These are phyloP conservation scores for Andrena fulva DNA, from an alignment of 2,888 invertebrate species.

Conservation along the genomic window DNA sequence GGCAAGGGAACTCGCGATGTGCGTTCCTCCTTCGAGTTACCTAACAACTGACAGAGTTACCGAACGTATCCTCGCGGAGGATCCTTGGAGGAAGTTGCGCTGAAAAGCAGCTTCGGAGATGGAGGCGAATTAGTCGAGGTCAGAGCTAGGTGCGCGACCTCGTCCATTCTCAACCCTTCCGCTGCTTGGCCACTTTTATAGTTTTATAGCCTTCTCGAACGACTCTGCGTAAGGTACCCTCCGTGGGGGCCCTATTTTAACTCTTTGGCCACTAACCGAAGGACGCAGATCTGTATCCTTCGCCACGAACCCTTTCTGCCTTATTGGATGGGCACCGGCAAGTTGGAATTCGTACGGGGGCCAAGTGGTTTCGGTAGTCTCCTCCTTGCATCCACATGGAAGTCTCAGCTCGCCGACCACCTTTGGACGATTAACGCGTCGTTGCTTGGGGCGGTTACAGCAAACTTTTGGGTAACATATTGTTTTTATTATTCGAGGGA, in stretches of 20 bases:
- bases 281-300: constrained; percentile 41
- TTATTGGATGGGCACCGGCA: constrained; percentile 43
- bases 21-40: constrained; percentile 28
- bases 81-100: constrained; percentile 36
- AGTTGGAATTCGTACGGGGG: constrained; percentile 2
- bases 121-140: constrained; percentile 62
- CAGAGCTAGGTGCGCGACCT: constrained; percentile 48
- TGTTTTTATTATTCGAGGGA: no score
- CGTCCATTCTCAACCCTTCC: constrained; percentile 74
- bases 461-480: no score
- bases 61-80: constrained; percentile 27
- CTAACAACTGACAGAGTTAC: constrained; percentile 26
- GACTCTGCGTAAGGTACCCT: constrained; percentile 29
- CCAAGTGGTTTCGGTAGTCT: not conserved
- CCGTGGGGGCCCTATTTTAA: constrained; percentile 47
- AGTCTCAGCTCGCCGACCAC: not conserved
- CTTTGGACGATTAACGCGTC: no score
- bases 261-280: constrained; percentile 53
- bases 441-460: no score
- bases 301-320: constrained; percentile 40
- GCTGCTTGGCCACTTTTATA: constrained; percentile 73
- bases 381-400: not conserved
- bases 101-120: constrained; percentile 43
- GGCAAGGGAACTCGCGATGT: not conserved
- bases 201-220: constrained; percentile 74